Base-by-base conservation (phyloP, 2,888 invertebrate genomes). In the Thalpophila matura region DNA sequence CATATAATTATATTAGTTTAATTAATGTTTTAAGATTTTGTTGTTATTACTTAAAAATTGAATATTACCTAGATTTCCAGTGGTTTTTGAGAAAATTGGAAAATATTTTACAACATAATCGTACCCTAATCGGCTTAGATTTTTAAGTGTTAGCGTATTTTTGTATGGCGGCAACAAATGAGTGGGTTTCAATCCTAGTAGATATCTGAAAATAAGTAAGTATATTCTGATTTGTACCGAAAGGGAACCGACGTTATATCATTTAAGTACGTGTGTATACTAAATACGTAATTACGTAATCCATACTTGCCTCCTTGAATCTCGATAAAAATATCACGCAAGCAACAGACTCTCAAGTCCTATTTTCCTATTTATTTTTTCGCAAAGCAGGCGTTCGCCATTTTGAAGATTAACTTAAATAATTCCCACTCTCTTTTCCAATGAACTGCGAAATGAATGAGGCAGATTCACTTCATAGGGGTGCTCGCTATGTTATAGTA, bases 391-490 rank as follows among this genome's bases (percentile, higher is more conserved):
- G 22, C 55, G 47, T 53, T 62, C 40, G 51, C 46, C 43, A 63
- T 55, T 74, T 75, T 65, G 43, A 37, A 55, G 50, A 59, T 69
- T 69, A 78, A 70, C 45, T 38, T 40, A n/a, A 27, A 61, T 74
- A 66, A 72, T 72, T 62, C 38, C 29, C 57, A 40, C 53, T 70
- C 71, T 46, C 35, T 53, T 63, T 59, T 38, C 24, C 73, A 49
- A 38, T 71, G 61, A 77, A 60, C 70, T 60, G 67, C 22, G 67
- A 67, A 69, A 65, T 63, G 59, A 69, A 65, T 63, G 59, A 56
- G 65, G 43, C 64, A 70, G 60, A 77, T 79, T 76, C 59, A 58
- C 56, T 75, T 55, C 61, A 63, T 64, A 20, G 38, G 73, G 73
- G 62, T 57, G 43, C 46, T 33, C 20, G 14, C 22, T 37, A 40